These are phyloP conservation scores for Graptemys geographica DNA, from an alignment of 2,797 vertebrate genomes.

Conservation along the genomic window DNA sequence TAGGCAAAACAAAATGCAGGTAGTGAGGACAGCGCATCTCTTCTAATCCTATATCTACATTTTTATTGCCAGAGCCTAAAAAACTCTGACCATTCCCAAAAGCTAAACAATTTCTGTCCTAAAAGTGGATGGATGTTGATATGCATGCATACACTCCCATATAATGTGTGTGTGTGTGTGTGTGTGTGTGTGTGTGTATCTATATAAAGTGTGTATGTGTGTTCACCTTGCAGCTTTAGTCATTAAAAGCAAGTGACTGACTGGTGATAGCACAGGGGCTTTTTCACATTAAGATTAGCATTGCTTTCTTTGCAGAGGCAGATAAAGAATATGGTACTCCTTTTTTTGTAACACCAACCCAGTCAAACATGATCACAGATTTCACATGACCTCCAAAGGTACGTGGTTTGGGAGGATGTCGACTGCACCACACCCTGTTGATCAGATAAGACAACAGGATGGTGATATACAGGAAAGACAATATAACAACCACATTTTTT, in stretches of 20 bases:
- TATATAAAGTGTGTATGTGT: not conserved
- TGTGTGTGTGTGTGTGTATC: not conserved
- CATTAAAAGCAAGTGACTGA: not conserved
- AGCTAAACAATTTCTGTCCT: not conserved
- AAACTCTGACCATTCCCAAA: not conserved
- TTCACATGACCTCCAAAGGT: slow-evolving; percentile 34
- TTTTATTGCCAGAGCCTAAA: not conserved
- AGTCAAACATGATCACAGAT: not conserved
- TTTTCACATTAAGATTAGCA: not conserved
- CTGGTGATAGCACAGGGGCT: not conserved
- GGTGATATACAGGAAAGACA: not conserved
- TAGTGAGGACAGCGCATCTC: not conserved
- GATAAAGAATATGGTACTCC: not conserved
- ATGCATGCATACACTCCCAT: not conserved
- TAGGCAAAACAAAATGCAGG: not conserved
- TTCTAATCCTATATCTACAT: not conserved
- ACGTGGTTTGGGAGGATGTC: slow-evolving; percentile 66
- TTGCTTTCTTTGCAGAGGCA: not conserved
- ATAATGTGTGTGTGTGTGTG: not conserved
- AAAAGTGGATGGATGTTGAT: not conserved
- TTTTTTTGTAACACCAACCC: not conserved
- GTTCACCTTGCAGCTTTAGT: not conserved
- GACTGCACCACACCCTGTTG: slow-evolving; percentile 76
- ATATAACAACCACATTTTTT: not conserved
- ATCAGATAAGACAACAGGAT: slow-evolving; percentile 77